Evolutionary conservation across 2,888 invertebrate genomes (phyloP).

Genomic region (Liodrosophila aerea): DNA sequence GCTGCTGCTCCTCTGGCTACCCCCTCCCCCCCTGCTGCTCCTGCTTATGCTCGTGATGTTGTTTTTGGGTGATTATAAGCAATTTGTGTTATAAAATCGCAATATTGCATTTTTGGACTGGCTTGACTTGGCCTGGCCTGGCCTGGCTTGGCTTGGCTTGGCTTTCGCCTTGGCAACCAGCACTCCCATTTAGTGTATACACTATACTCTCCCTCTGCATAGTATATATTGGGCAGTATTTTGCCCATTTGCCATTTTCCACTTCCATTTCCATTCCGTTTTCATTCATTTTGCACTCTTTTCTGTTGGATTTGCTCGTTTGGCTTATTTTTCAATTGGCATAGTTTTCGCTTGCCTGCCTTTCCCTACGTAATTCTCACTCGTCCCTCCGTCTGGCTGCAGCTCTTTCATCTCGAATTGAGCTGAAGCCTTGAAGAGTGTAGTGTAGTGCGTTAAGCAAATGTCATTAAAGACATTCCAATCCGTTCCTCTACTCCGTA

Average conservation of each 20-base stretch:
- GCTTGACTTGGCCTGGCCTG: constrained; percentile 9
- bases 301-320: constrained; percentile 46
- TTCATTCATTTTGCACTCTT: constrained; percentile 40
- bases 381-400: neutral
- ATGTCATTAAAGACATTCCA: constrained; percentile 22
- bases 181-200: neutral
- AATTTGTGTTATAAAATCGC: constrained; percentile 74
- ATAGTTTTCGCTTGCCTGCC: constrained; percentile 64
- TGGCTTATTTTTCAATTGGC: constrained; percentile 70
- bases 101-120: constrained; percentile 68
- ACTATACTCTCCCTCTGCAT: too few species aligned
- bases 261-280: neutral
- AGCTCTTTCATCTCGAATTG: neutral
- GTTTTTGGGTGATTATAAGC: constrained; percentile 67
- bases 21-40: neutral
- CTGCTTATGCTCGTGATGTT: constrained; percentile 24
- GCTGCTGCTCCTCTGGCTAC: neutral
- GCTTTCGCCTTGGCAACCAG: constrained; percentile 3
- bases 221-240: too few species aligned
- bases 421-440: constrained; percentile 15
- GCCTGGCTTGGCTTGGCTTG: constrained; percentile 11
- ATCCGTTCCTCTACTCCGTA: too few species aligned
- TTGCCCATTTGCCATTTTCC: neutral
- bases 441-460: constrained; percentile 24
- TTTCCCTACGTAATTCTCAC: constrained; percentile 6